Conservation (phyloP, 2,797 vertebrate species). For the Sebastes reedi region DNA sequence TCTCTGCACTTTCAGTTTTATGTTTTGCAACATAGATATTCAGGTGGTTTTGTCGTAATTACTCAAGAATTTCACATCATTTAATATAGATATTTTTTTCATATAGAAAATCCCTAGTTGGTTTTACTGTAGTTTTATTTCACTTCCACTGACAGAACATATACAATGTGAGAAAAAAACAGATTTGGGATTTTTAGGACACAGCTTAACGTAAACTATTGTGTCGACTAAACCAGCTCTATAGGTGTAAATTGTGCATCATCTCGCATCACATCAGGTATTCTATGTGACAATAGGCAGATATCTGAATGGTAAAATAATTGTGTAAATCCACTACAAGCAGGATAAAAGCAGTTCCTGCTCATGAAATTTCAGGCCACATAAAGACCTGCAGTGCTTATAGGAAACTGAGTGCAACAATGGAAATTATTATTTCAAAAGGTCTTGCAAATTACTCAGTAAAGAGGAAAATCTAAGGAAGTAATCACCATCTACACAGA, state of each 20-base stretch:
- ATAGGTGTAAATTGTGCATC: background rate
- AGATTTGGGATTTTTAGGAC: background rate
- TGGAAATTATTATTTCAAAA: constrained; percentile 33
- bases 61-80: background rate
- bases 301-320: background rate
- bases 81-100: background rate
- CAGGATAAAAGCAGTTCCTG: background rate
- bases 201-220: background rate
- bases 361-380: background rate
- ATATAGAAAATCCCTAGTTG: background rate
- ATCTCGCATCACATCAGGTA: background rate
- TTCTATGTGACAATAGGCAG: background rate
- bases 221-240: background rate
- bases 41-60: background rate
- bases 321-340: background rate
- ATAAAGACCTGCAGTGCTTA: background rate
- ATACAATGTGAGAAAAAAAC: background rate
- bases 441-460: constrained; percentile 30
- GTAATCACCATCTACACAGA: constrained; percentile 22
- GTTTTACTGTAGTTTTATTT: background rate
- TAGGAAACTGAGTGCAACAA: background rate
- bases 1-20: background rate
- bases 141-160: background rate
- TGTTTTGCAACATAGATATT: background rate
- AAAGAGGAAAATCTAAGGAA: constrained; percentile 21